Evolutionary conservation across 2,113 vertebrate genomes (phyloP).

Genomic region (Hemibagrus wyckioides): DNA sequence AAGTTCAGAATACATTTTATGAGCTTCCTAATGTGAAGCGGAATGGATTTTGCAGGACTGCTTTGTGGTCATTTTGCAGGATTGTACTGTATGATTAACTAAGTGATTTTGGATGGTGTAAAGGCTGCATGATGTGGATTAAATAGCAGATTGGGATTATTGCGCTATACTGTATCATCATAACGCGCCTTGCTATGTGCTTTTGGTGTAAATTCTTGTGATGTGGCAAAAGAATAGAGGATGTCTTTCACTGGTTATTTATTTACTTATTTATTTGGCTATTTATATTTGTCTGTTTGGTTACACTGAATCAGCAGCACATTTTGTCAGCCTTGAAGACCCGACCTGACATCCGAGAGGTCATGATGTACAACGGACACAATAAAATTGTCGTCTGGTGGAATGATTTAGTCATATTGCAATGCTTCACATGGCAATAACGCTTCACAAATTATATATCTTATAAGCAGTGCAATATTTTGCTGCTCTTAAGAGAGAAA

Average conservation of each 20-base stretch:
- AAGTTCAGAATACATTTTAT: slow-evolving; percentile 43
- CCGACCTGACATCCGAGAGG: not conserved
- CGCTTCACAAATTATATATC: not conserved
- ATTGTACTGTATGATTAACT: slow-evolving; percentile 48
- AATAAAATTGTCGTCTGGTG: not conserved
- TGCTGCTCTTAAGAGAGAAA: not conserved
- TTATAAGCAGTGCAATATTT: slow-evolving; percentile 28
- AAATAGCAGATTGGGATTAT: slow-evolving; percentile 9
- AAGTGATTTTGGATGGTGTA: slow-evolving; percentile 43
- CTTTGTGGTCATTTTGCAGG: slow-evolving; percentile 37
- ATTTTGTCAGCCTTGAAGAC: not conserved
- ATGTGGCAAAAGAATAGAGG: not conserved
- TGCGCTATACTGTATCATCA: not conserved
- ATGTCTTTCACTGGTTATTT: not conserved
- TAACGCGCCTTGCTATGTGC: not conserved
- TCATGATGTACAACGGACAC: not conserved
- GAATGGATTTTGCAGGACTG: slow-evolving; percentile 60
- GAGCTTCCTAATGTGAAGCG: slow-evolving; percentile 34
- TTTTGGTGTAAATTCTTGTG: not conserved
- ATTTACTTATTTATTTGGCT: too few species aligned
- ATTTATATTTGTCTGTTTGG: not conserved
- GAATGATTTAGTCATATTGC: not conserved
- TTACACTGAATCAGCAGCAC: not conserved
- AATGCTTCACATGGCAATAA: not conserved
- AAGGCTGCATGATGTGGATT: slow-evolving; percentile 1